phyloP scores from a whole-genome alignment of 1,140 invertebrate species.

The Patella vulgata region DNA sequence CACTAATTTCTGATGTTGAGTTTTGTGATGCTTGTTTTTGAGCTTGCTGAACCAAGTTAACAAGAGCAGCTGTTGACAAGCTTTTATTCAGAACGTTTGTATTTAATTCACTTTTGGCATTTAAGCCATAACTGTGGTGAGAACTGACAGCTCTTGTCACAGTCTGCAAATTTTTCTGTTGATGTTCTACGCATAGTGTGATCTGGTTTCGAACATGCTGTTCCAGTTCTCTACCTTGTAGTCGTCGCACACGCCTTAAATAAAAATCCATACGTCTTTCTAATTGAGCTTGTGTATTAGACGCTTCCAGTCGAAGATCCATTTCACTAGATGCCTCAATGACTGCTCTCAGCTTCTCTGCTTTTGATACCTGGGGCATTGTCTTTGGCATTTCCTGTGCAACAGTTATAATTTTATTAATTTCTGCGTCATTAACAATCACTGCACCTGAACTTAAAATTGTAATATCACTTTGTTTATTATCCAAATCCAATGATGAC shows the following conservation, averaged over 20 bases:
- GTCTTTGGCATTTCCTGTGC: no score
- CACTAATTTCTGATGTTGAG: no score
- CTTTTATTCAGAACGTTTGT: conserved; percentile 64
- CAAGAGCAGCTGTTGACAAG: conserved; percentile 70
- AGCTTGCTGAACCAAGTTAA: conserved; percentile 66
- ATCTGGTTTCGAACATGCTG: conserved; percentile 81
- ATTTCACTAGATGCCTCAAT: no score
- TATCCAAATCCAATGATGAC: no score
- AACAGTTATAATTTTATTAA: no score
- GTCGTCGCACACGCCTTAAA: conserved; percentile 77
- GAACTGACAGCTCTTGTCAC: conserved; percentile 47
- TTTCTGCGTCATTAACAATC: no score
- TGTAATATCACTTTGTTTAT: no score
- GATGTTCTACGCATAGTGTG: conserved; percentile 76
- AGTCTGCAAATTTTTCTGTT: conserved; percentile 69
- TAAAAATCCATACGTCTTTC: conserved; percentile 78
- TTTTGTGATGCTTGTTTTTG: no score
- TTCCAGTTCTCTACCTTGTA: conserved; percentile 78
- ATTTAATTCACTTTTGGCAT: conserved; percentile 63
- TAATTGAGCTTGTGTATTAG: conserved; percentile 72
- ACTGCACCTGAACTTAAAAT: no score
- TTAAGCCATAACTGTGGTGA: conserved; percentile 27
- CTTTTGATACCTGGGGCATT: no score
- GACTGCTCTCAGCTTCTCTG: no score
- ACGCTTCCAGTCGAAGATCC: conserved; percentile 21